Evolutionary conservation across 53 echinoderm and acorn worm genomes (phyloP), one percentile per base, ranked within the genome.

Genomic region (Arbacia lixula): DNA sequence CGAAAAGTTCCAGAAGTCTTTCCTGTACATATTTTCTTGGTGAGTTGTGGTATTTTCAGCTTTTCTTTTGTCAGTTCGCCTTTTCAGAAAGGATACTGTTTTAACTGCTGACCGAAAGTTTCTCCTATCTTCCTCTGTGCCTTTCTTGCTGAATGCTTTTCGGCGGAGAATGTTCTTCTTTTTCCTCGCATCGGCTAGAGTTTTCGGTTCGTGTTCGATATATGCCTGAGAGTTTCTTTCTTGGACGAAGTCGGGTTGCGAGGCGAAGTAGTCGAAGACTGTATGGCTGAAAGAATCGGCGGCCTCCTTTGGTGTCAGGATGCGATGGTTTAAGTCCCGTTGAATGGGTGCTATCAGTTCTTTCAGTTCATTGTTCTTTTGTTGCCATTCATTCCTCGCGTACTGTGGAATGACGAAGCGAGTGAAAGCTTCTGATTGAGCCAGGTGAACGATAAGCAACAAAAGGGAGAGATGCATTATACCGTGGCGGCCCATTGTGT

Each of bases 1-100:
- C 21, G 67, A 53, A 22, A 83, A 84, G 25, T 21, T 67, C 84
- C 84, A 84, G 19, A 84, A 84, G 30, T 84, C 68, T 52, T 26
- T 36, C 9, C 68, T 31, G 21, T 84, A 84, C 3, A 6, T 30
- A 20, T 32, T 33, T 53, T 84, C 84, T 16, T 84, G 67, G 11
- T 51, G 21, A 0, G 22, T 1, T 9, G 84, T 22, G 17, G 37
- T 28, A 27, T 66, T 83, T 66, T 52, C 66, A 14, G 31, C 22
- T 34, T 46, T 25, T 21, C 25, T 83, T 6, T 11, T 46, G 21
- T 64, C 50, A 19, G 12, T 21, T 31, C 16, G 25, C 36, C 37
- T 83, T 42, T 67, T 68, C 52, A 84, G 31, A 53, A 68, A 68
- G 36, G 67, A 66, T 2, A 68, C 67, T 10, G 69, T 68, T 51